Evolutionary conservation across 2,888 invertebrate genomes (phyloP).

Genomic region (Phorcus lineatus): DNA sequence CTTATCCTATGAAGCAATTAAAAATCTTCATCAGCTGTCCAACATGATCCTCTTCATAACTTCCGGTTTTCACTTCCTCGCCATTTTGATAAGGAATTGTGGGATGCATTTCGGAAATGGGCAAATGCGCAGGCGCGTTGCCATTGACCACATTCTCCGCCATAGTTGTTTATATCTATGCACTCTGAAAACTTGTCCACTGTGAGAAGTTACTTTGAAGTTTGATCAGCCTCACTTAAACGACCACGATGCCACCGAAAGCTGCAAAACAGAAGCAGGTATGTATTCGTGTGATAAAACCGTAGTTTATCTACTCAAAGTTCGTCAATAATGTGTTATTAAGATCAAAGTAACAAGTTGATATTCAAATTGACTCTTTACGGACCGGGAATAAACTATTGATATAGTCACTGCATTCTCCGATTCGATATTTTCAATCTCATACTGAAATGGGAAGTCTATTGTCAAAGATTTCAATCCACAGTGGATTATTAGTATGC

Average conservation of each 20-base stretch:
- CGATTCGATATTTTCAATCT: too few species aligned
- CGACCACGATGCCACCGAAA: slow-evolving; percentile 59
- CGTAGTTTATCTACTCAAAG: too few species aligned
- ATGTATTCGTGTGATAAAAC: not conserved
- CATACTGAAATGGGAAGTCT: too few species aligned
- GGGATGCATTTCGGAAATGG: not conserved
- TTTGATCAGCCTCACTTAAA: not conserved
- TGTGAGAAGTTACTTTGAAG: not conserved
- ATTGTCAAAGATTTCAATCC: too few species aligned
- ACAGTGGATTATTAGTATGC: too few species aligned
- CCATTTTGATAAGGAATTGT: slow-evolving; percentile 26
- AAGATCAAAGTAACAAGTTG: too few species aligned
- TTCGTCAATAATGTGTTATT: too few species aligned
- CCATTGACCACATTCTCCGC: slow-evolving; percentile 32
- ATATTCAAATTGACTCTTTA: too few species aligned
- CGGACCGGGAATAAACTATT: too few species aligned
- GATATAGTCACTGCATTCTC: too few species aligned
- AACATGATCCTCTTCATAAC: not conserved
- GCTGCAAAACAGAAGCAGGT: slow-evolving; percentile 60
- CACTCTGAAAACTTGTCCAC: not conserved
- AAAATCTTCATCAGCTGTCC: slow-evolving; percentile 23
- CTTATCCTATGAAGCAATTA: not conserved
- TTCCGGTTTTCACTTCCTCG: slow-evolving; percentile 13
- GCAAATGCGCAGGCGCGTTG: slow-evolving; percentile 29
- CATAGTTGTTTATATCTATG: slow-evolving; percentile 20